Base-by-base conservation (phyloP, 2,888 invertebrate species). In the Pantelozetes paolii region DNA sequence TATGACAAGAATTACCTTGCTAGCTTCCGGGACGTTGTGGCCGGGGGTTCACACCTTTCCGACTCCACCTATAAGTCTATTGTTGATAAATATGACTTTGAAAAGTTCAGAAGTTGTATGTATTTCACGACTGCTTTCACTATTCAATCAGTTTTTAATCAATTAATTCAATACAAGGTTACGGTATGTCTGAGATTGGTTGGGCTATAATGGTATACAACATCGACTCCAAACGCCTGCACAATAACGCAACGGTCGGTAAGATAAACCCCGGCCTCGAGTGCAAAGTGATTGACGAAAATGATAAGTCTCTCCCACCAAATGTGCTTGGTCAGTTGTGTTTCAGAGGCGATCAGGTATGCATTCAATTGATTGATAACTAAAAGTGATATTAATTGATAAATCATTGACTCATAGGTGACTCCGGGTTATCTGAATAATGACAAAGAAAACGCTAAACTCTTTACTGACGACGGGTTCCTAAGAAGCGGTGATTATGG, bases 1-100 rank as follows among this genome's bases (percentile, higher is more conserved):
- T 32, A 32, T 30, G 59, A 62, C 59, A 62, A 62, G 26, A 30
- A 62, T 2, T 62, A 62, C 26, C 3, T 62, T 1, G 26, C 15
- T 3, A 32, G 59, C 32, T 62, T 62, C 18, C 18, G 32, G 3
- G 59, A 62, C n/a, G 32, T 62, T 15, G 11, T 62, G 32, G 32
- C 59, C 32, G 59, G 59, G 0, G 59, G 32, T 2, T 30, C 59
- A 62, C 59, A 30, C n/a, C n/a, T 62, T 2, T 62, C 59, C 1
- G 59, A 62, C 32, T 62, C 59, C n/a, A 62, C 59, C 32, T 32
- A 62, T 18, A 30, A 62, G 32, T 30, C 32, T 8, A 62, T 62
- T 32, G 59, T 62, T 23, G 59, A 62, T 15, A 18, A n/a, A 32
- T 62, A 62, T 30, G 30, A 30, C 59, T 62, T 62, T 9, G 59